A percentile compares a stretch with the other conserved stretches of the same genome.
These are phyloP conservation scores for Catharus ustulatus DNA, from an alignment of 2,797 vertebrate species.

Conservation along the genomic window DNA sequence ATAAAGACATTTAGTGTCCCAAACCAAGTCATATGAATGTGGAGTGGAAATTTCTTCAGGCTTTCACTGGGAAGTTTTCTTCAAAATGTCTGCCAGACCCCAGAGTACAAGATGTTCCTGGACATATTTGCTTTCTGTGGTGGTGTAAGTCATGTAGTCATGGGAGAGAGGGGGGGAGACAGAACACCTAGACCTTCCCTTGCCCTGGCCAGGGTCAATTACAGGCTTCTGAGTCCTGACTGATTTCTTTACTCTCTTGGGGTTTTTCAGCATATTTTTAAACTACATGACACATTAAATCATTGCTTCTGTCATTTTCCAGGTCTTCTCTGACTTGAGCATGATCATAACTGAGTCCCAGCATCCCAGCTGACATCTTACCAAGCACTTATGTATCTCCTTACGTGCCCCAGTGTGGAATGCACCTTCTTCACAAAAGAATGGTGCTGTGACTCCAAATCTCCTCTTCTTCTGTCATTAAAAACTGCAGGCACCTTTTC, in stretches of 20 bases:
- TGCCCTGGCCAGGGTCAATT: not conserved
- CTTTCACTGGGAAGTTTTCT: not conserved
- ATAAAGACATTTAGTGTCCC: not conserved
- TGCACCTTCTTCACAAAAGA: not conserved
- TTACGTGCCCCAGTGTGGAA: not conserved
- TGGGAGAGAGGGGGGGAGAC: not conserved
- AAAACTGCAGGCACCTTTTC: not conserved
- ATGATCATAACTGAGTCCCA: not conserved
- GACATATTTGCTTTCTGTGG: not conserved
- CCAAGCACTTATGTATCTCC: not conserved
- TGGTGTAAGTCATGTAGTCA: not conserved
- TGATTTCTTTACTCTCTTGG: not conserved
- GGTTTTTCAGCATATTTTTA: not conserved
- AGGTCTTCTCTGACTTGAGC: not conserved
- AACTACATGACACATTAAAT: not conserved
- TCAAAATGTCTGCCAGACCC: not conserved
- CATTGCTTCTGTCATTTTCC: not conserved
- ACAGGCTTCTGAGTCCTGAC: not conserved
- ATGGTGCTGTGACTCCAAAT: not conserved
- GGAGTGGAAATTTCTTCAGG: not conserved
- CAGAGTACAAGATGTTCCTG: not conserved
- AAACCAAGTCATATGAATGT: not conserved
- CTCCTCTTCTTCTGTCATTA: not conserved
- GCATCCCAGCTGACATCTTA: not conserved
- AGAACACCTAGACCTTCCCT: not conserved